A percentile compares a stretch with the other conserved stretches of the same genome.
phyloP scores from a whole-genome alignment of 2,797 vertebrate genomes.

The Graptemys geographica region DNA sequence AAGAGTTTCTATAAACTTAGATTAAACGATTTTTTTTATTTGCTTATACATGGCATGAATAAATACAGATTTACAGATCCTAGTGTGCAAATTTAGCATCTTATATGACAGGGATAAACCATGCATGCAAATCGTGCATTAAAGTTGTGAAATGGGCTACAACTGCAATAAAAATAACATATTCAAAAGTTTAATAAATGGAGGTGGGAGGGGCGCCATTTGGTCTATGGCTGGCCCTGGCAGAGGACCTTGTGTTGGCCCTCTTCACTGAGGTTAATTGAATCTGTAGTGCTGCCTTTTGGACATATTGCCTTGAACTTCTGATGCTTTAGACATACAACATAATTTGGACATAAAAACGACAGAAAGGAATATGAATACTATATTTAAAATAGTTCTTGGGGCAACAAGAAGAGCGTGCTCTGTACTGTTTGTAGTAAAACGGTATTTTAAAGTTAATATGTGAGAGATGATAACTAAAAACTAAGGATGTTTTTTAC shows the following conservation, averaged over 20 bases:
- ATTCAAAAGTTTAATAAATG: too few relatives aligned
- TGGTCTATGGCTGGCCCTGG: too few relatives aligned
- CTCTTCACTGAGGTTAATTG: background rate
- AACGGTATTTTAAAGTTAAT: background rate
- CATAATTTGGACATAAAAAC: background rate
- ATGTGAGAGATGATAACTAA: background rate
- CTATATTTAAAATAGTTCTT: background rate
- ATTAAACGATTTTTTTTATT: too few relatives aligned
- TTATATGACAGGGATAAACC: too few relatives aligned
- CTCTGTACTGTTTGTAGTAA: background rate
- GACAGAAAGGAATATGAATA: background rate
- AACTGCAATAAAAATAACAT: too few relatives aligned
- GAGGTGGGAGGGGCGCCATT: too few relatives aligned
- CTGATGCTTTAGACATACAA: background rate
- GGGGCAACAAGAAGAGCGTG: background rate
- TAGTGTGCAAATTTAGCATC: too few relatives aligned
- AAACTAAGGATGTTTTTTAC: conserved; percentile 24
- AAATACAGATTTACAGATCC: too few relatives aligned
- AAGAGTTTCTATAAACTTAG: too few relatives aligned
- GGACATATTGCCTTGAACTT: background rate
- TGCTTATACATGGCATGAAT: too few relatives aligned
- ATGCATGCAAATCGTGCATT: too few relatives aligned
- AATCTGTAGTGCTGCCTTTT: background rate
- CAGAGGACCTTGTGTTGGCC: background rate
- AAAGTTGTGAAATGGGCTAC: too few relatives aligned